These are phyloP conservation scores for Drosophila mauritiana DNA, from an alignment of 1,140 invertebrate genomes.

Conservation along the genomic window DNA sequence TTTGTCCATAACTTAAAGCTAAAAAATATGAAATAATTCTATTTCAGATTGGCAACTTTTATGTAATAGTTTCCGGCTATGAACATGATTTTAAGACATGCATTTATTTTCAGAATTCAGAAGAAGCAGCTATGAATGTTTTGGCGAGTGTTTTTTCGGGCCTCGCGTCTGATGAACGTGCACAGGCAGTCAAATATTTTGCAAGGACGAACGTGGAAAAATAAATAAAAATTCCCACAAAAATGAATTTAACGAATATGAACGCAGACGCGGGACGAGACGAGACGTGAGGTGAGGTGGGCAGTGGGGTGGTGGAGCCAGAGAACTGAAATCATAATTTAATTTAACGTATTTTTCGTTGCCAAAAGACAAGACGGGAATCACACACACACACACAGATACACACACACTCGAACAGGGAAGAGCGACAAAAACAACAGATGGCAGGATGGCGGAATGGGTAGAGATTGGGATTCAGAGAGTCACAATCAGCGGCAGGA, in stretches of 20 bases:
- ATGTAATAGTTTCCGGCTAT: too few species aligned
- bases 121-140: slow-evolving; percentile 10
- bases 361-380: slow-evolving; percentile 67
- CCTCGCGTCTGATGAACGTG: slow-evolving; percentile 64
- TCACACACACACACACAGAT: slow-evolving; percentile 51
- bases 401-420: neutral
- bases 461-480: slow-evolving; percentile 20
- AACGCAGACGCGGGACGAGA: slow-evolving; percentile 43
- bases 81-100: too few species aligned
- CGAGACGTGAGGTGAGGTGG: neutral
- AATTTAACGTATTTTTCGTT: slow-evolving; percentile 80
- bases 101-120: neutral
- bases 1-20: too few species aligned
- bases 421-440: slow-evolving; percentile 54
- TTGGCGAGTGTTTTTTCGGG: slow-evolving; percentile 9
- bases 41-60: too few species aligned
- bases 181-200: slow-evolving; percentile 73
- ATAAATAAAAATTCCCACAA: slow-evolving; percentile 50
- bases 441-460: slow-evolving; percentile 8
- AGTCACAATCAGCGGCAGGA: slow-evolving; percentile 37
- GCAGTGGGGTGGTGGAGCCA: slow-evolving; percentile 1
- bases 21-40: too few species aligned
- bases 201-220: slow-evolving; percentile 68
- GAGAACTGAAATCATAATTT: slow-evolving; percentile 78
- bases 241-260: slow-evolving; percentile 78